A percentile compares a stretch with the other conserved stretches of the same genome.
Evolutionary conservation across 2,888 invertebrate genomes (phyloP).

Genomic region (Spilosoma lubricipeda): DNA sequence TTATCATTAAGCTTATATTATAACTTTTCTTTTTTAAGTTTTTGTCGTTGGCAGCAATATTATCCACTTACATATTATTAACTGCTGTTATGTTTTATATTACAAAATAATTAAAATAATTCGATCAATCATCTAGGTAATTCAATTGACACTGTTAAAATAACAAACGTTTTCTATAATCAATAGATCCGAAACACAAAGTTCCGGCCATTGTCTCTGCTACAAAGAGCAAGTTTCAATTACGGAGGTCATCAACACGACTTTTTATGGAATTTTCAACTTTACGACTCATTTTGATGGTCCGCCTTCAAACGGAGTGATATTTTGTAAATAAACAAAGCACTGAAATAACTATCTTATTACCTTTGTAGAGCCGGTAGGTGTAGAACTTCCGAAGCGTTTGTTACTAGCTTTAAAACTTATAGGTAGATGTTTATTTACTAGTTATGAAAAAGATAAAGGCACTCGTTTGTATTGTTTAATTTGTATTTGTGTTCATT

Average conservation of each 20-base stretch:
- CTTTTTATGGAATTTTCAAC: conserved; percentile 85
- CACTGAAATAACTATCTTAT: conserved; percentile 84
- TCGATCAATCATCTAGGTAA: neutral
- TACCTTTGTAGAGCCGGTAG: conserved; percentile 85
- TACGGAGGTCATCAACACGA: conserved; percentile 85
- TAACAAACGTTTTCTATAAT: conserved; percentile 57
- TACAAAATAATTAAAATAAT: neutral
- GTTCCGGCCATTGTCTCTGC: conserved; percentile 83
- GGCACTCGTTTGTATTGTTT: conserved; percentile 42
- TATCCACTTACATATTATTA: neutral
- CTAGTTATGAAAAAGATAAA: conserved; percentile 52
- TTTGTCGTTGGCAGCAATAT: neutral
- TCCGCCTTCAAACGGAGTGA: conserved; percentile 86
- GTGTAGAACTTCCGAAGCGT: conserved; percentile 68
- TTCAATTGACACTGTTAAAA: conserved; percentile 1
- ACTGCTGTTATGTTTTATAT: neutral
- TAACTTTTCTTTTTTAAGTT: neutral
- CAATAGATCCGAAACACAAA: conserved; percentile 71
- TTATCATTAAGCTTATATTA: neutral
- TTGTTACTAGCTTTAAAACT: conserved; percentile 66
- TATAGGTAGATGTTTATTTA: conserved; percentile 57
- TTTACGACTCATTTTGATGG: conserved; percentile 86
- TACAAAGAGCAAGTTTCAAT: conserved; percentile 81
- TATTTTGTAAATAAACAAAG: conserved; percentile 86
- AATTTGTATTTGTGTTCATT: conserved; percentile 46